Base-by-base conservation (phyloP, 2,113 vertebrate species). In the Leucosticte australis region DNA sequence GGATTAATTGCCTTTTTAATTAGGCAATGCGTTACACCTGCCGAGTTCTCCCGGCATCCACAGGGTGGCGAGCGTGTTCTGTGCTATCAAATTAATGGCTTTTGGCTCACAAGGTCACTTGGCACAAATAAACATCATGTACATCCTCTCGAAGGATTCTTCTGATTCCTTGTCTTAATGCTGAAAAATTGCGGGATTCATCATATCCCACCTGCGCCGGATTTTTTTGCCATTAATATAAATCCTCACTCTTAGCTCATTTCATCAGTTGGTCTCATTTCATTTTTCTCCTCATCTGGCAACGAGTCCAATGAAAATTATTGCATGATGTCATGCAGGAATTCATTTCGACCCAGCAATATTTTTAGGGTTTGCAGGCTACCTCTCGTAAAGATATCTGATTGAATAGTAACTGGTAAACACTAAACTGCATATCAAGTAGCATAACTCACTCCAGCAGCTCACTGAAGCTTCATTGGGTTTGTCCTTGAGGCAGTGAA, bases 61-160 rank as follows among this genome's bases (percentile, higher is more conserved):
- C 98, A 97, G 78, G 97, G 98, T 98, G 98, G 98, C 97, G 98
- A 97, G 96, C 59, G 71, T 69, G 97, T 83, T 97, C 97, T 97
- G 97, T 13, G 90, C 92, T 74, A 94, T 12, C 87, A 74, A 93
- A 96, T 96, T 97, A 96, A 97, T 97, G 97, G 92, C 59, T 92
- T 94, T 93, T 69, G 47, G 94, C 94, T 97, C 92, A 87, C 97
- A 97, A 98, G 98, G 98, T 98, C 98, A 98, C 95, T 98, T 95
- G 91, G 91, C 92, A 31, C 88, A 87, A 95, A 96, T 79, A 98
- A 98, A 96, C 92, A 95, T 55, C 88, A 62, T 46, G 85, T 78
- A 78, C 86, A 63, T 55, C 67, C 91, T 97, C 96, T 95, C 79
- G 44, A 95, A 92, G 64, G 63, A 76, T 50, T 20, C 55, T 91